Conservation (phyloP, 2,797 vertebrate species). For the Alcedo quadribrachys region DNA sequence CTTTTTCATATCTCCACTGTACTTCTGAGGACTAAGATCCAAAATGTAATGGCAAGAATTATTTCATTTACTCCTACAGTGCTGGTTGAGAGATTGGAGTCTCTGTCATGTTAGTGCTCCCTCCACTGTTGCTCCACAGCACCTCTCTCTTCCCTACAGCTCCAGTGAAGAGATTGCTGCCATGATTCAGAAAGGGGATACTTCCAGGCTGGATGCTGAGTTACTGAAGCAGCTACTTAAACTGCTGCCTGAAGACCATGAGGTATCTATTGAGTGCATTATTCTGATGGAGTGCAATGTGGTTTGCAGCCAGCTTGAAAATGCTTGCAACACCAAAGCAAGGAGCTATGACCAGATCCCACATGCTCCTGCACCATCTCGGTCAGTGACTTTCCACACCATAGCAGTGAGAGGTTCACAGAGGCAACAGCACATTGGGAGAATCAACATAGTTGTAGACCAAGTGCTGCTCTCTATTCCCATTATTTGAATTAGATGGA, state of each 20-base stretch:
- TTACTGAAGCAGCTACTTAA: slow-evolving; percentile 90
- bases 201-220: slow-evolving; percentile 86
- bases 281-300: background rate
- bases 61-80: background rate
- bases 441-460: background rate
- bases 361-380: background rate
- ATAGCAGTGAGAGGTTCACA: background rate
- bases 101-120: background rate
- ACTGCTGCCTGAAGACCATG: slow-evolving; percentile 91
- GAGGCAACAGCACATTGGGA: fast-evolving
- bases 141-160: slow-evolving; percentile 68
- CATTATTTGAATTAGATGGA: background rate
- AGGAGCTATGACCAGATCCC: background rate
- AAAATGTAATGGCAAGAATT: background rate
- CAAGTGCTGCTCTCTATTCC: background rate
- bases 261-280: slow-evolving; percentile 75
- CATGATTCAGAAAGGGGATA: slow-evolving; percentile 88
- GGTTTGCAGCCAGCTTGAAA: background rate
- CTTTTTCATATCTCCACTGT: background rate
- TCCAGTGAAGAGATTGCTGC: slow-evolving; percentile 85
- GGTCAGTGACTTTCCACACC: background rate
- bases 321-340: background rate
- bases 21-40: background rate
- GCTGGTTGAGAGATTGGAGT: background rate
- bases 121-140: background rate